Evolutionary conservation across 1,140 invertebrate genomes (phyloP).

Genomic region (Idris sp.): DNA sequence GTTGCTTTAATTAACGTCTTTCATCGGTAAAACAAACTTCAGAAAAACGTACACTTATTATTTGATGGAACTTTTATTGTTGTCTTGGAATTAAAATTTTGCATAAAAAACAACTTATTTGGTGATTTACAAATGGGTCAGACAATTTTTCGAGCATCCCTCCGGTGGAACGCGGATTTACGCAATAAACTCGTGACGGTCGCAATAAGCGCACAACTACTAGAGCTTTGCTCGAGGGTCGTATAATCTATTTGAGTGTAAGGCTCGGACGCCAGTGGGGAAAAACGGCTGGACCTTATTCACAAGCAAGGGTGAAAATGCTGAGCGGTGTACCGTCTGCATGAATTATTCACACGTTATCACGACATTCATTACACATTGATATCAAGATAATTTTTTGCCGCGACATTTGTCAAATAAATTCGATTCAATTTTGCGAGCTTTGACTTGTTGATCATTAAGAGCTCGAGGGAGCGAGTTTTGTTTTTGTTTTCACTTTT

Average conservation of each 20-base stretch:
- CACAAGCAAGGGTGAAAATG: constrained; percentile 39
- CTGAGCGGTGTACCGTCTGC: constrained; percentile 11
- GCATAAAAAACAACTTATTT: too few relatives aligned
- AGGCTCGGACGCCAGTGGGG: too few relatives aligned
- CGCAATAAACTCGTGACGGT: constrained; percentile 56
- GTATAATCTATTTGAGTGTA: constrained; percentile 46
- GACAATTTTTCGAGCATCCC: constrained; percentile 43
- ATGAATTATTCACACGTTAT: neutral
- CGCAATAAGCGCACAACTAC: constrained; percentile 48
- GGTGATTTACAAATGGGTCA: constrained; percentile 42
- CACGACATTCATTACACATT: too few relatives aligned
- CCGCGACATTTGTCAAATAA: too few relatives aligned
- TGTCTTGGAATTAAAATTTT: too few relatives aligned
- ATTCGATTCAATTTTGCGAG: too few relatives aligned
- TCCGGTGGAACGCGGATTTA: constrained; percentile 35
- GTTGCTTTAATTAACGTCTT: constrained; percentile 20
- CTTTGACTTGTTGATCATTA: too few relatives aligned
- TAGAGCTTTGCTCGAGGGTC: constrained; percentile 27
- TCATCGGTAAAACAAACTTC: constrained; percentile 4
- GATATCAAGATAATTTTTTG: too few relatives aligned
- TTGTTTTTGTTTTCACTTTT: too few relatives aligned
- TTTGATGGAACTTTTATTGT: too few relatives aligned
- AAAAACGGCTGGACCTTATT: constrained; percentile 11
- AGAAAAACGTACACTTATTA: too few relatives aligned
- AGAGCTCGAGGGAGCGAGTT: too few relatives aligned